Conservation (phyloP, 2,797 vertebrate species). For the Anas bahamensis region DNA sequence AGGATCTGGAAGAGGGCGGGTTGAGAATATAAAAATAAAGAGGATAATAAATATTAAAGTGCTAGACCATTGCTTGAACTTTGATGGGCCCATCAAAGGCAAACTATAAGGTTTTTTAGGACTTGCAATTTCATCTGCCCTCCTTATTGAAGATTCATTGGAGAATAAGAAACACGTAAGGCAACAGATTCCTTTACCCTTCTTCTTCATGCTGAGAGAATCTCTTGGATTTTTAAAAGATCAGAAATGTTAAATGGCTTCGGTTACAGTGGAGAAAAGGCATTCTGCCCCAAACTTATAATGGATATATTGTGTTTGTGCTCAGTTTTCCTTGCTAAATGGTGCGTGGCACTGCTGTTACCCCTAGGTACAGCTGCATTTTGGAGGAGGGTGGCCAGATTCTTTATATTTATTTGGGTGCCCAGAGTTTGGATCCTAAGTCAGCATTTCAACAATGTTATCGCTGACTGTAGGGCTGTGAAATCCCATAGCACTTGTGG, state of each 20-base stretch:
- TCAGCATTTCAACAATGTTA: neutral
- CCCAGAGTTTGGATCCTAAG: neutral
- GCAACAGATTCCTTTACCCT: neutral
- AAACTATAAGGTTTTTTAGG: constrained; percentile 14
- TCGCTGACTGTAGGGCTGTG: neutral
- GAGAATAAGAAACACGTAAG: neutral
- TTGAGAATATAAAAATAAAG: constrained; percentile 54
- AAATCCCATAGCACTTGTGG: neutral
- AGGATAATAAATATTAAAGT: constrained; percentile 34
- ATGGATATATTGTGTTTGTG: neutral
- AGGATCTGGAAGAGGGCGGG: constrained; percentile 22
- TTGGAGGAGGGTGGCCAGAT: neutral
- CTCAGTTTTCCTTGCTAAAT: neutral
- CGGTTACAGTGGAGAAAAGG: neutral
- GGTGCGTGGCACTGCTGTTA: neutral
- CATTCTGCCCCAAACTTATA: neutral
- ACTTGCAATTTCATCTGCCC: constrained; percentile 9
- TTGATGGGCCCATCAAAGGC: constrained; percentile 19
- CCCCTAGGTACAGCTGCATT: neutral
- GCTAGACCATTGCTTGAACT: neutral
- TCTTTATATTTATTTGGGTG: neutral
- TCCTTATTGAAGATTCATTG: constrained; percentile 27
- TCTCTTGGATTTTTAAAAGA: constrained; percentile 5
- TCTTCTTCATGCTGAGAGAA: neutral
- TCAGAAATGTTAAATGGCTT: neutral